Percentiles rank a stretch among this genome's conserved stretches.
These are phyloP conservation scores for Peromyscus melanophrys DNA, from an alignment of 2,797 vertebrate species.

Conservation along the genomic window DNA sequence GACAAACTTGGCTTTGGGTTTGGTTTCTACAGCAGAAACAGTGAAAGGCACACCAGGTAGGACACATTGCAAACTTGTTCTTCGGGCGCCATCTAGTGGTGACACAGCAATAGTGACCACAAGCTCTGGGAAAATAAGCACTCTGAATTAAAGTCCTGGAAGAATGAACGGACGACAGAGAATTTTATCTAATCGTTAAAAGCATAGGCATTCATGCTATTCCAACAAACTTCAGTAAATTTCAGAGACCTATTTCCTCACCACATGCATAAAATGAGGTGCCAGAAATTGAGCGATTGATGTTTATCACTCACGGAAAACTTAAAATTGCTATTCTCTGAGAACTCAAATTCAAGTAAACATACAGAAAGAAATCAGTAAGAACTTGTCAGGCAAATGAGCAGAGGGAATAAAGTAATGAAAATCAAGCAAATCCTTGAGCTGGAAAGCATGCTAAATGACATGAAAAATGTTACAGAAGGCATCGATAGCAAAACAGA, in stretches of 20 bases:
- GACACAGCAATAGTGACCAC: background rate
- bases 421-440: background rate
- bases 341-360: background rate
- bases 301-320: background rate
- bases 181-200: background rate
- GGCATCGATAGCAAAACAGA: background rate
- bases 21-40: background rate
- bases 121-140: background rate
- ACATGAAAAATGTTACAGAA: background rate
- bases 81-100: constrained; percentile 24
- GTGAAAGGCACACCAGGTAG: background rate
- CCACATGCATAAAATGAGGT: background rate
- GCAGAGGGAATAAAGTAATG: background rate
- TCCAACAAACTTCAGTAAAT: background rate
- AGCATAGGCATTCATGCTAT: background rate
- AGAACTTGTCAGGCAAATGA: background rate
- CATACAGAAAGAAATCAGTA: background rate
- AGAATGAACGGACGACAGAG: background rate
- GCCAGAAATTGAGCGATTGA: background rate
- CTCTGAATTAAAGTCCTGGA: background rate
- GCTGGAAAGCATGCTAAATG: background rate
- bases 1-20: background rate
- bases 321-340: background rate
- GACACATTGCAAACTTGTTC: background rate
- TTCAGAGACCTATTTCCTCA: background rate